Evolutionary conservation across 1,140 invertebrate genomes (phyloP), one percentile per base, ranked within the genome.

Genomic region (Ceratosolen solmsi): DNA sequence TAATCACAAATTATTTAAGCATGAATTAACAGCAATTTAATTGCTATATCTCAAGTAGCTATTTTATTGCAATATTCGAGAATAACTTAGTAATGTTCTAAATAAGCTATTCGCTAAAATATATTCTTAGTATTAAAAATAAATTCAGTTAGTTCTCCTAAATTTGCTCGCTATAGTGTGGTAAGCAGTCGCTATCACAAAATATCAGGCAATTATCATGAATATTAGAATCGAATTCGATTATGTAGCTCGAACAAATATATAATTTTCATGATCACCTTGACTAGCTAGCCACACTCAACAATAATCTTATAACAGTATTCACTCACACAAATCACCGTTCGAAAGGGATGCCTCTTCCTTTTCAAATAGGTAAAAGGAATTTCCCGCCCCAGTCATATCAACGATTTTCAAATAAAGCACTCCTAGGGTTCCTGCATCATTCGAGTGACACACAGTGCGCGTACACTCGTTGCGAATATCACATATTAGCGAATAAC

Each of bases 391-490:
- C 46, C 60, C 11, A 70, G 60, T n/a, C 22, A 71, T 8, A 30
- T 49, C 7, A 58, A 49, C 22, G 54, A 79, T 79, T 79, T 79
- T 72, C 78, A 79, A 60, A 79, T 72, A 79, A 71, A 79, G 51
- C 51, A 41, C 68, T 33, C 51, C 1, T 9, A 17, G 17, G 5
- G 3, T 58, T 25, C 27, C 4, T 25, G 25, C 46, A 9, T 56
- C 33, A 56, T 51, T 22, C 22, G 49, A 15, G 73, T n/a, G n/a
- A 36, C 33, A 9, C 11, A n/a, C 0, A 11, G 7, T 13, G 17
- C 72, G 73, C 75, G 11, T 22, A 33, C 4, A 68, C 36, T 38
- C 56, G 41, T 49, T 38, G 25, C 60, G 17, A 60, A 38, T 68
- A 77, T 77, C 75, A 41, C 41, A 77, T 65, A 65, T 77, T 77